Evolutionary conservation across 2,888 invertebrate species (phyloP).

Genomic region (Drosophila melanocephala): DNA sequence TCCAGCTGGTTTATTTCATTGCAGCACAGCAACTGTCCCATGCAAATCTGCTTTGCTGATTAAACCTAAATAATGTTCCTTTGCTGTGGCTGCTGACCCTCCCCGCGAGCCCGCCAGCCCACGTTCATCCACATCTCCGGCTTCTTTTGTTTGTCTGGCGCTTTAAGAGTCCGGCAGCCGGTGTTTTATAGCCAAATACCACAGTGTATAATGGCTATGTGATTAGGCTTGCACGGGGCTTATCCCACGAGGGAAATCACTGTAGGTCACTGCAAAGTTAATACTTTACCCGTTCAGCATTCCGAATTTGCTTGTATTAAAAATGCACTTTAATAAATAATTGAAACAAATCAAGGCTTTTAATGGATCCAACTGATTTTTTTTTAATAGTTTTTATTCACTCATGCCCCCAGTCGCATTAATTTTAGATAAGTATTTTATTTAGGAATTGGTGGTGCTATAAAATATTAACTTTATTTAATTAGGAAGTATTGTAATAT

Average conservation of each 20-base stretch:
- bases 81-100: constrained; percentile 51
- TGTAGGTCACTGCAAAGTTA: constrained; percentile 30
- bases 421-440: background rate
- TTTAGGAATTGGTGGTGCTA: background rate
- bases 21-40: constrained; percentile 60
- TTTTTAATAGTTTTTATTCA: background rate
- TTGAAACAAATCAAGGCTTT: background rate
- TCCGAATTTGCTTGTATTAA: constrained; percentile 4
- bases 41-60: constrained; percentile 78
- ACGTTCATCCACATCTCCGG: background rate
- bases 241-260: constrained; percentile 43
- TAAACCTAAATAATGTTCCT: constrained; percentile 77
- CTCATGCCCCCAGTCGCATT: background rate
- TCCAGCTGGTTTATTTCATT: constrained; percentile 77
- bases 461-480: background rate
- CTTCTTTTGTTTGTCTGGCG: constrained; percentile 47
- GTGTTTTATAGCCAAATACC: constrained; percentile 47
- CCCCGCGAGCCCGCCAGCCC: background rate
- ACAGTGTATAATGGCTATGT: constrained; percentile 51
- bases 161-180: constrained; percentile 57
- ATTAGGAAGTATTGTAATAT: background rate
- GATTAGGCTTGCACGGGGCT: constrained; percentile 40
- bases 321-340: constrained; percentile 6
- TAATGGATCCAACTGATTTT: background rate
- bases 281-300: constrained; percentile 24